Evolutionary conservation across 2,113 vertebrate genomes (phyloP).

Genomic region (Apodemus sylvaticus): DNA sequence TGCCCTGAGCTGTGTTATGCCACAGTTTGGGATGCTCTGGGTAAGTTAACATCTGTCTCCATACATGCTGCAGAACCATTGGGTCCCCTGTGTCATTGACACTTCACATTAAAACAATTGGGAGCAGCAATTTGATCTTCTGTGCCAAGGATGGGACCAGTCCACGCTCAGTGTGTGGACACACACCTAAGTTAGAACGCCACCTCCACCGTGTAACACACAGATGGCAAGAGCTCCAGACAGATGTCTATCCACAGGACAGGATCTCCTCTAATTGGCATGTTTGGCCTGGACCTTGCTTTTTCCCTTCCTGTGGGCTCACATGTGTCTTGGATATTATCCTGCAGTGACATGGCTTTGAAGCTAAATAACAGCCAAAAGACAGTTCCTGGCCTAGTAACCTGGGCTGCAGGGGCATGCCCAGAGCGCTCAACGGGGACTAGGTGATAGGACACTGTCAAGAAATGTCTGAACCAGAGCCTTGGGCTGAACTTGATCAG

Average conservation of each 20-base stretch:
- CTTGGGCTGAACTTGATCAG: rapidly evolving
- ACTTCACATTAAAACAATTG: not conserved
- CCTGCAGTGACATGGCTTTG: not conserved
- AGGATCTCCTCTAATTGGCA: not conserved
- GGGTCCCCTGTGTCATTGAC: no score
- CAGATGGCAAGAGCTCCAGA: not conserved
- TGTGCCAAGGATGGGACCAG: no score
- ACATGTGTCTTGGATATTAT: not conserved
- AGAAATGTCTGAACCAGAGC: not conserved
- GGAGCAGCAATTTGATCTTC: not conserved
- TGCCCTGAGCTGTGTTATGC: not conserved
- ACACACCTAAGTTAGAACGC: not conserved
- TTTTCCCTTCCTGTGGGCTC: not conserved
- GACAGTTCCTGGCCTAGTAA: no score
- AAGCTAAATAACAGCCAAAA: not conserved
- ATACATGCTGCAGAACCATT: not conserved
- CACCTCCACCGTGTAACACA: not conserved
- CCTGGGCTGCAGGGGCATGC: not conserved
- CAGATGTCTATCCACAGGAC: not conserved
- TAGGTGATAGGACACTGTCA: rapidly evolving
- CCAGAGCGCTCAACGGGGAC: no score
- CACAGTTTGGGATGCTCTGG: not conserved
- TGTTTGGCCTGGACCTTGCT: not conserved
- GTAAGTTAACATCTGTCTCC: not conserved
- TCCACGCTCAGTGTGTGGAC: not conserved